Evolutionary conservation across 2,888 invertebrate genomes (phyloP).

Genomic region (Eupelmus urozonus): DNA sequence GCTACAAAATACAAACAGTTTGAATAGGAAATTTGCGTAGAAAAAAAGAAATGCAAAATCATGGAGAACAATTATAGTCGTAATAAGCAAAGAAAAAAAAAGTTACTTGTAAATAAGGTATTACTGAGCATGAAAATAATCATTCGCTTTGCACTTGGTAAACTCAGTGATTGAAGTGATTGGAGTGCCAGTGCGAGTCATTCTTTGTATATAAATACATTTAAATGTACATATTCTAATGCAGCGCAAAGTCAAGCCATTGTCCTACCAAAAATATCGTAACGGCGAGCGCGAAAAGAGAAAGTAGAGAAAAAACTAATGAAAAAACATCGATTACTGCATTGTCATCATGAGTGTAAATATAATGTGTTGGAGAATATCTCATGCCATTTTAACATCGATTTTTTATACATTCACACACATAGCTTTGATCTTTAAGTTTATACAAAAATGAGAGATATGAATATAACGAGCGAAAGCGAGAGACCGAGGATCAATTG

Average conservation of each 20-base stretch:
- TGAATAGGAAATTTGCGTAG: slow-evolving; percentile 60
- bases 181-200: slow-evolving; percentile 75
- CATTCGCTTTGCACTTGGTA: slow-evolving; percentile 68
- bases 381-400: slow-evolving; percentile 58
- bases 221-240: slow-evolving; percentile 76
- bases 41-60: slow-evolving; percentile 60
- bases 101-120: slow-evolving; percentile 75
- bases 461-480: slow-evolving; percentile 39
- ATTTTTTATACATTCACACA: slow-evolving; percentile 57
- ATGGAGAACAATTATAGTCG: slow-evolving; percentile 67
- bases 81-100: slow-evolving; percentile 69
- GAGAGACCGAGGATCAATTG: slow-evolving; percentile 53
- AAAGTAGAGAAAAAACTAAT: slow-evolving; percentile 20
- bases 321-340: slow-evolving; percentile 48
- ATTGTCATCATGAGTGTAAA: slow-evolving; percentile 52
- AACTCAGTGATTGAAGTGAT: slow-evolving; percentile 73
- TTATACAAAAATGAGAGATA: slow-evolving; percentile 41
- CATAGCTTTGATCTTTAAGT: slow-evolving; percentile 54
- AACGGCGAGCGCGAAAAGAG: slow-evolving; percentile 31
- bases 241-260: slow-evolving; percentile 74
- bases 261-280: slow-evolving; percentile 60
- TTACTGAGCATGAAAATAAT: slow-evolving; percentile 71
- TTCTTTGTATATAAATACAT: slow-evolving; percentile 77
- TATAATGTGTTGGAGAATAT: slow-evolving; percentile 36
- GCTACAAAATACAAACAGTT: slow-evolving; percentile 62